phyloP scores from a whole-genome alignment of 2,113 vertebrate genomes.

The Phyllostomus hastatus region DNA sequence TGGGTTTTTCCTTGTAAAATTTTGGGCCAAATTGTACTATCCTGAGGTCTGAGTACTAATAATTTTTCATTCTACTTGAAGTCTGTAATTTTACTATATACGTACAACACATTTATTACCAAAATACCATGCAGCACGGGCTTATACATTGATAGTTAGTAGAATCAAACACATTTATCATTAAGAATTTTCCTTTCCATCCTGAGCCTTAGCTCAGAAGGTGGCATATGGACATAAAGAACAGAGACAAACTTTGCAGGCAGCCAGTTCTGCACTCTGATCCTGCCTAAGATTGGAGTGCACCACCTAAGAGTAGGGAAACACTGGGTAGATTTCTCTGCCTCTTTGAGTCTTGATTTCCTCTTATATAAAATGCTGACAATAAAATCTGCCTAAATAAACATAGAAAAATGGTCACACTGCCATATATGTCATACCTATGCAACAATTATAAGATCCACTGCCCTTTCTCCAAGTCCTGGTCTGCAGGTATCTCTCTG shows the following conservation, averaged over 20 bases:
- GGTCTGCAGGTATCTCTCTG: background rate
- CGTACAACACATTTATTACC: background rate
- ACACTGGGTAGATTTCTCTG: background rate
- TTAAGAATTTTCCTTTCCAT: background rate
- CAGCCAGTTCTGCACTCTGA: background rate
- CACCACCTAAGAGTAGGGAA: background rate
- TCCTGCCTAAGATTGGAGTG: background rate
- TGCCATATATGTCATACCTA: too few relatives aligned
- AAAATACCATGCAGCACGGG: background rate
- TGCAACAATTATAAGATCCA: background rate
- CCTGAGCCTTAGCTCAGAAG: background rate
- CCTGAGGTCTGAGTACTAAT: background rate
- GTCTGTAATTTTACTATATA: background rate
- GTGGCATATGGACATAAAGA: background rate
- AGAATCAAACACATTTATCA: background rate
- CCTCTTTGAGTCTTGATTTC: background rate
- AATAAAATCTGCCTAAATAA: background rate
- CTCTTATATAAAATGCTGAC: background rate
- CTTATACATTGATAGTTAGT: background rate
- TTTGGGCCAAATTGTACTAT: background rate
- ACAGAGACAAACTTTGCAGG: background rate
- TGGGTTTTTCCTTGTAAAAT: constrained; percentile 11
- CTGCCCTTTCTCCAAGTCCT: background rate
- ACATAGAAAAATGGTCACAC: background rate
- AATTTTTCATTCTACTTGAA: background rate